These are phyloP conservation scores for Microdon myrmicae DNA, from an alignment of 2,888 invertebrate genomes.

Conservation along the genomic window DNA sequence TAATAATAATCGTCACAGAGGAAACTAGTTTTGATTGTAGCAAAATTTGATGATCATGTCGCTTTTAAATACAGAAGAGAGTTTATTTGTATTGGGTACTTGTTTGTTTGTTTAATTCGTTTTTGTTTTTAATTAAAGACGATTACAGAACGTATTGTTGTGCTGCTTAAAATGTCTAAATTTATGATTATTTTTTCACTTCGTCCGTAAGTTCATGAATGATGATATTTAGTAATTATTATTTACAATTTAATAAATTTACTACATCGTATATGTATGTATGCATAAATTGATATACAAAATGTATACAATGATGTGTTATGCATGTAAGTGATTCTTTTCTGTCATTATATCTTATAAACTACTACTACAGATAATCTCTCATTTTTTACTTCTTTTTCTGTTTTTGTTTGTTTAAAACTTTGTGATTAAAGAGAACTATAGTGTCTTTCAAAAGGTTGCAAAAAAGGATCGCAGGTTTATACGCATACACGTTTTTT, in stretches of 20 bases:
- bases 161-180: conserved; percentile 29
- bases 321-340: conserved; percentile 32
- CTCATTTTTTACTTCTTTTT: conserved; percentile 36
- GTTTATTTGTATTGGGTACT: not conserved
- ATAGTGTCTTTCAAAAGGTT: conserved; percentile 43
- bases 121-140: conserved; percentile 15
- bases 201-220: conserved; percentile 16
- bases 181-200: conserved; percentile 17
- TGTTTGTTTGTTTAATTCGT: too few relatives aligned
- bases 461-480: too few relatives aligned
- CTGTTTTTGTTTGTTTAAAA: conserved; percentile 8
- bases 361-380: conserved; percentile 42
- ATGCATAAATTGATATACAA: conserved; percentile 23
- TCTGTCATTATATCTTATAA: conserved; percentile 33
- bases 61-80: conserved; percentile 5
- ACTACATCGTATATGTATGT: conserved; percentile 30
- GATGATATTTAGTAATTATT: conserved; percentile 23
- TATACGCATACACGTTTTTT: too few relatives aligned
- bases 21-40: not conserved
- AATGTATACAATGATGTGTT: too few relatives aligned
- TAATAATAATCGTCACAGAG: not conserved
- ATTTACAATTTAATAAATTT: conserved; percentile 36
- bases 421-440: conserved; percentile 11
- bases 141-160: conserved; percentile 34
- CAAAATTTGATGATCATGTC: conserved; percentile 12